Evolutionary conservation across 1,140 invertebrate genomes (phyloP).

Genomic region (Brachionus angularis): DNA sequence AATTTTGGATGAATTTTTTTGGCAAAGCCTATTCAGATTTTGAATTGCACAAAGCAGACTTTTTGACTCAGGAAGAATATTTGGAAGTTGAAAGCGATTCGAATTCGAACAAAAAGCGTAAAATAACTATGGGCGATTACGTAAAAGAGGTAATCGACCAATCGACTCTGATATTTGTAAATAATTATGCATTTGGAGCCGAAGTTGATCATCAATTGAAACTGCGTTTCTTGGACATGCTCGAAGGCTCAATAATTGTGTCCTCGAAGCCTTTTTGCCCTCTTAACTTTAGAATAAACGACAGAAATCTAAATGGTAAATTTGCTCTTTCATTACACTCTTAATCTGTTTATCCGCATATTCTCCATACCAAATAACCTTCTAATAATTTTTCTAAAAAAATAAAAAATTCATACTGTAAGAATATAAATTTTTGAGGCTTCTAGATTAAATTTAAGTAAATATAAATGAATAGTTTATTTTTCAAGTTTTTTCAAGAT

Average conservation of each 20-base stretch:
- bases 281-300: slow-evolving; percentile 92
- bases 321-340: not conserved
- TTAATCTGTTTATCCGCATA: not conserved
- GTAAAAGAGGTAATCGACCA: slow-evolving; percentile 44
- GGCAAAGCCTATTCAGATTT: slow-evolving; percentile 68
- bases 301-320: slow-evolving; percentile 71
- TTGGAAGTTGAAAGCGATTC: slow-evolving; percentile 62
- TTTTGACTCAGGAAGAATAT: slow-evolving; percentile 71
- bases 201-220: slow-evolving; percentile 91
- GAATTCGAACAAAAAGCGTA: not conserved
- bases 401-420: too few species aligned
- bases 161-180: slow-evolving; percentile 82
- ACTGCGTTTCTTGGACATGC: slow-evolving; percentile 84
- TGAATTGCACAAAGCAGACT: slow-evolving; percentile 77
- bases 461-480: too few species aligned
- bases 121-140: slow-evolving; percentile 7
- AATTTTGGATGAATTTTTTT: slow-evolving; percentile 92
- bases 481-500: too few species aligned
- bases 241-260: slow-evolving; percentile 81
- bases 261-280: slow-evolving; percentile 98
- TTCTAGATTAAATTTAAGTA: too few species aligned
- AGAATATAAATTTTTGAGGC: too few species aligned
- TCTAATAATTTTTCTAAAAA: too few species aligned
- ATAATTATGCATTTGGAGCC: slow-evolving; percentile 97
- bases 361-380: too few species aligned